A percentile compares a stretch with the other conserved stretches of the same genome.
Conservation (phyloP, 2,888 invertebrate species). For the Microplitis manilae region DNA sequence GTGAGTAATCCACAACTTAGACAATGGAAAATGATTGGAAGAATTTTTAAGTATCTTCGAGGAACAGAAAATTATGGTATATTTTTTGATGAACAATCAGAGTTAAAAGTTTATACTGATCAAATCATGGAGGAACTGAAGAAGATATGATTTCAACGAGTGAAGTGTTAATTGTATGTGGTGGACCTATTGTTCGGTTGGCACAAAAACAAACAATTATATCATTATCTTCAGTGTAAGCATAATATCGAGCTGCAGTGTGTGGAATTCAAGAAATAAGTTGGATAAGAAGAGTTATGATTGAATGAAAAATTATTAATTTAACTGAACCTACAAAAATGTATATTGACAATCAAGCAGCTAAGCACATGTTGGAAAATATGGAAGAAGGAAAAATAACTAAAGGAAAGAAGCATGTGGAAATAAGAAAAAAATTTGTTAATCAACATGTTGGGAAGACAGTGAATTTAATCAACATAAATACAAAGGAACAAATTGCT, state of each 20-base stretch:
- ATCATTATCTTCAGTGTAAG: constrained; percentile 58
- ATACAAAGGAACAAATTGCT: constrained; percentile 54
- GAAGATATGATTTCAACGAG: constrained; percentile 53
- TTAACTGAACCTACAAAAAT: constrained; percentile 50
- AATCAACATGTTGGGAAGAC: constrained; percentile 57
- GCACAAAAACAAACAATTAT: constrained; percentile 49
- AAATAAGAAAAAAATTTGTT: constrained; percentile 57
- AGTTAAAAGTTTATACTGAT: constrained; percentile 48
- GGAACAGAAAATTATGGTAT: constrained; percentile 51
- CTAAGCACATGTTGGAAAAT: constrained; percentile 58
- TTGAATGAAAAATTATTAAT: constrained; percentile 50
- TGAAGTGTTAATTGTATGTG: constrained; percentile 52
- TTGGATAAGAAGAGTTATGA: constrained; percentile 55
- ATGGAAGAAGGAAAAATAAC: constrained; percentile 56
- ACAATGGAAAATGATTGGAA: constrained; percentile 50
- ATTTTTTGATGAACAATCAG: constrained; percentile 49
- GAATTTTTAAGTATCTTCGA: constrained; percentile 49
- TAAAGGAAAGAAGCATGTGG: constrained; percentile 60
- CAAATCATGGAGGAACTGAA: constrained; percentile 50
- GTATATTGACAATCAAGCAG: constrained; percentile 57
- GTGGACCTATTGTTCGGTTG: constrained; percentile 57
- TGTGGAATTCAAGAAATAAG: constrained; percentile 57
- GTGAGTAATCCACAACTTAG: constrained; percentile 47
- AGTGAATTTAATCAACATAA: constrained; percentile 50
- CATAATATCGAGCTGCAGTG: constrained; percentile 59